phyloP scores from a whole-genome alignment of 2,797 vertebrate genomes.

The Microtus obscurus region DNA sequence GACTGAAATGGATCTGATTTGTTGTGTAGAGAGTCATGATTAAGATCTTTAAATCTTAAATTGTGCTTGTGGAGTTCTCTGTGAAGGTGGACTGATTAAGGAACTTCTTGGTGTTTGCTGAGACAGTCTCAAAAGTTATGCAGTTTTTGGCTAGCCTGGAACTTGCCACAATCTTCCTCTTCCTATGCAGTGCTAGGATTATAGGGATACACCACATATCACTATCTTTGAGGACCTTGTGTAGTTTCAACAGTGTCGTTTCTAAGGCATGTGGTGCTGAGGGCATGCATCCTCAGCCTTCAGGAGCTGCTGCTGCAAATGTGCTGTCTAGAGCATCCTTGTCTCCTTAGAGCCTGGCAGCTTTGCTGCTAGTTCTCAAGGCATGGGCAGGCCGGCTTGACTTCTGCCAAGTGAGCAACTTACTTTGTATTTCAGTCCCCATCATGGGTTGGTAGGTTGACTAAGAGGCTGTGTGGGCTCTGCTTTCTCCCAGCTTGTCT shows the following conservation, averaged over 20 bases:
- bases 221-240: background rate
- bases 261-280: background rate
- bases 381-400: background rate
- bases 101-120: background rate
- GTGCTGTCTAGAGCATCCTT: background rate
- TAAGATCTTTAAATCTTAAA: background rate
- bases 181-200: background rate
- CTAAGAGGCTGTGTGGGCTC: background rate
- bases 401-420: background rate
- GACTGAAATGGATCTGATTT: constrained; percentile 15
- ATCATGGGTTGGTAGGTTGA: background rate
- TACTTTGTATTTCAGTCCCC: constrained; percentile 33
- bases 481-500: background rate
- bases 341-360: background rate
- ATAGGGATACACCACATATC: background rate
- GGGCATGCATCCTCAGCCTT: background rate
- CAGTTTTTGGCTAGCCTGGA: background rate
- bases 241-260: background rate
- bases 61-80: background rate
- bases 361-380: constrained; percentile 18
- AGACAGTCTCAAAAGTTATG: background rate
- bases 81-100: constrained; percentile 9
- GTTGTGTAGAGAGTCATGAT: background rate
- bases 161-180: background rate
- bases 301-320: background rate